Evolutionary conservation across 2,113 vertebrate genomes (phyloP), one percentile per base, ranked within the genome.

Genomic region (Petromus typicus): DNA sequence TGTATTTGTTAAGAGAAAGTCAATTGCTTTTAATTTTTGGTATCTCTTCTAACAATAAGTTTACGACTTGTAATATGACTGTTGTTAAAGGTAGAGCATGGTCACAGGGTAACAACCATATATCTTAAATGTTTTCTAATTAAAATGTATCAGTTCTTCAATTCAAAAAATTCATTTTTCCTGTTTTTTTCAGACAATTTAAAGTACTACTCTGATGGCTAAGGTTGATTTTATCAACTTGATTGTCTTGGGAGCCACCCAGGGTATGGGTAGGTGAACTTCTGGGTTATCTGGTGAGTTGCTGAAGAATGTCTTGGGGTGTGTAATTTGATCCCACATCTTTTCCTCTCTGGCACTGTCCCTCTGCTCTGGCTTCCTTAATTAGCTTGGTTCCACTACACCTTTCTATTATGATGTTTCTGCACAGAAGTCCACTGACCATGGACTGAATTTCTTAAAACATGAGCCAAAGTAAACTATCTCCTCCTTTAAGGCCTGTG

Each of bases 21-120:
- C 94, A 97, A 1, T 71, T 59, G 83, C 86, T 93, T 95, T 95
- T 86, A 93, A 95, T 96, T 95, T 61, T 88, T 16, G 8, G 17
- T 75, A 34, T 79, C 57, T 96, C 89, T 86, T 93, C 88, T 64
- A 85, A 96, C 56, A 96, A 83, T 92, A 95, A 96, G 86, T 96
- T 97, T 91, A 93, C 13, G 88, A 56, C 93, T 90, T 95, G 96
- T 91, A 97, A 73, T 61, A 67, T 82, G 84, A 93, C 76, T 93
- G 96, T 89, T 95, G 23, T 94, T 91, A 89, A 82, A 95, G 84
- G 76, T 73, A 78, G 81, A 89, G 66, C 88, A 51, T 76, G 34
- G 51, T 96, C 80, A 54, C 91, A 90, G 64, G 96, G 92, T 97
- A 91, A 51, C 0, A 32, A 94, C 75, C 95, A 73, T 91, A 91